Conservation (phyloP, 2,113 vertebrate species). For the Tragulus kanchil region DNA sequence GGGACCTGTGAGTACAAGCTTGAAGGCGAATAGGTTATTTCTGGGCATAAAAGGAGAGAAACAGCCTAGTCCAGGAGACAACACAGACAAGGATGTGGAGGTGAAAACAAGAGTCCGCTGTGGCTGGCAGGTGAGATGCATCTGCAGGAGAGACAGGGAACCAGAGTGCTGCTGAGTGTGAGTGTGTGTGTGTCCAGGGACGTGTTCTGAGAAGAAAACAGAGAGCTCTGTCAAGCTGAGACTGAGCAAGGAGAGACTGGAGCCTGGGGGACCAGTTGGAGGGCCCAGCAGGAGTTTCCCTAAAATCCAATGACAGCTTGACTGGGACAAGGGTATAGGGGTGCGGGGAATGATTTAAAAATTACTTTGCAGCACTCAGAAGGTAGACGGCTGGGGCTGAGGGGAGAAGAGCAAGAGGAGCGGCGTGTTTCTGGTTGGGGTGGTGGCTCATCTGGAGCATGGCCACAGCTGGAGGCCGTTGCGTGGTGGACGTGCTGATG, state of each 20-base stretch:
- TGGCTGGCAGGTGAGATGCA: not conserved
- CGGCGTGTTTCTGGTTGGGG: not conserved
- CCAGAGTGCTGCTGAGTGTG: not conserved
- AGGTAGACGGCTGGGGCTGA: not conserved
- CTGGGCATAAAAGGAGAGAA: not conserved
- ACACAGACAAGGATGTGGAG: not conserved
- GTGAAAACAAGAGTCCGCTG: not conserved
- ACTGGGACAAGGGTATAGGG: accelerated
- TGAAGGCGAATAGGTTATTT: not conserved
- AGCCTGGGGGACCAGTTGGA: not conserved
- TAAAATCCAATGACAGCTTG: not conserved
- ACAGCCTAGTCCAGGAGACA: not conserved
- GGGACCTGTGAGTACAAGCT: not conserved
- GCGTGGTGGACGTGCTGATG: not conserved
- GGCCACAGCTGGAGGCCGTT: not conserved
- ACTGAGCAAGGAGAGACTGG: not conserved
- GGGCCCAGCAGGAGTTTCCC: not conserved
- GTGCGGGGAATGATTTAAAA: not conserved
- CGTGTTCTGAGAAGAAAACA: not conserved
- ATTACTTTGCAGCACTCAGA: not conserved
- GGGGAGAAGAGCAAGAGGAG: not conserved
- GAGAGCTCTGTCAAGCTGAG: not conserved
- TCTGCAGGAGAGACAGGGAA: not conserved
- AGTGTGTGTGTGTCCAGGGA: not conserved
- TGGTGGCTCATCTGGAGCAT: not conserved